Evolutionary conservation across 2,888 invertebrate genomes (phyloP).

Genomic region (Tipula helvola): DNA sequence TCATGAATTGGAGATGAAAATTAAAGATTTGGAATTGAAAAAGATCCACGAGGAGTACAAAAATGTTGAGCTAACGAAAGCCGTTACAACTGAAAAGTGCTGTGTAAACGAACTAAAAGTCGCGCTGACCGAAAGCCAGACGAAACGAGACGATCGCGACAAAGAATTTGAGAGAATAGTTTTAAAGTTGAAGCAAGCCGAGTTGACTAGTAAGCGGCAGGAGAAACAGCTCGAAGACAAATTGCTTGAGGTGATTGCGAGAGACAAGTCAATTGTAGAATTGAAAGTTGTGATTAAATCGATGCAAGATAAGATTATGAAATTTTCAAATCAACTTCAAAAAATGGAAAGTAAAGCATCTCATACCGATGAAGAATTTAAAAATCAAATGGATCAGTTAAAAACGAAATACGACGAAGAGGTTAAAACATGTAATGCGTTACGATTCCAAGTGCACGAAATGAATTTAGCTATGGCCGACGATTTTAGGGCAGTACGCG

Average conservation of each 20-base stretch:
- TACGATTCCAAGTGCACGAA: not conserved
- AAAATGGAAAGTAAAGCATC: not conserved
- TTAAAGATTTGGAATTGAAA: not conserved
- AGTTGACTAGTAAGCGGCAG: not conserved
- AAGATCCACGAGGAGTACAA: not conserved
- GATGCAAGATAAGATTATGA: not conserved
- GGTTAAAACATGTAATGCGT: not conserved
- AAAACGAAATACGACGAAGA: not conserved
- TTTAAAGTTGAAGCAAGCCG: not conserved
- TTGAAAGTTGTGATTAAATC: not conserved
- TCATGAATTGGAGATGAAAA: not conserved
- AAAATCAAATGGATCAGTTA: not conserved
- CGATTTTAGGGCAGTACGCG: not conserved
- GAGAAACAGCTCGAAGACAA: not conserved
- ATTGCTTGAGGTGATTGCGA: not conserved
- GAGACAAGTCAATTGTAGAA: not conserved
- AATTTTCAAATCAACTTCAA: not conserved
- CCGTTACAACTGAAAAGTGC: not conserved
- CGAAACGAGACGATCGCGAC: not conserved
- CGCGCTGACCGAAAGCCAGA: not conserved
- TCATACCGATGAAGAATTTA: not conserved
- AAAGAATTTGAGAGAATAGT: not conserved
- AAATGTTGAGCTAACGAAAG: not conserved
- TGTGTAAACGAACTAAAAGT: not conserved
- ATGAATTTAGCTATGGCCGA: not conserved